Base-by-base conservation (phyloP, 2,888 invertebrate species). In the Hyalella azteca region DNA sequence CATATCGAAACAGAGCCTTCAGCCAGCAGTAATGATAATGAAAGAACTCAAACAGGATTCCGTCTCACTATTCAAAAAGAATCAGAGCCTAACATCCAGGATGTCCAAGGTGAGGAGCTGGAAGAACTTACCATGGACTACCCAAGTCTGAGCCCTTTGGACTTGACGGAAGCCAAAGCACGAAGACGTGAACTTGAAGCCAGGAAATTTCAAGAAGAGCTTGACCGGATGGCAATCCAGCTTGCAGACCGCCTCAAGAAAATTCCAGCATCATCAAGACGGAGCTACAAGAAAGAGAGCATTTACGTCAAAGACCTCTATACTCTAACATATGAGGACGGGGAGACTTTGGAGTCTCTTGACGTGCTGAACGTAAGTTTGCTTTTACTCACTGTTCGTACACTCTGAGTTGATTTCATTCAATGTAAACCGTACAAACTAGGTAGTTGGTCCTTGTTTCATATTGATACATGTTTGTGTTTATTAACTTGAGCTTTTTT, bases 241-340 rank as follows among this genome's bases (percentile, higher is more conserved):
- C 78, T 73, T n/a, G 39, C n/a, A 11, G 76, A 59, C 60, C 54
- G 54, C 41, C 32, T 73, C 60, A 76, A 79, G 22, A 41, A 15
- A 49, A 41, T 59, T 15, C 78, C 80, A 26, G 80, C 84, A 45
- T 45, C 79, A 9, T 82, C 86, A 78, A 86, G 92, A 88, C 91
- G 94, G 86, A 94, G 94, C 89, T 95, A 95, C 88, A 95, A 95
- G 89, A 94, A 95, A 89, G 95, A 95, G 87, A 93, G 94, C 73
- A 90, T 93, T 86, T 95, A 94, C 89, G 91, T 95, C 82, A 90
- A 92, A 87, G 94, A 95, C 90, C 91, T 95, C 84, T 95, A 95
- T 87, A 95, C 94, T 77, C 91, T 95, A 86, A 94, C 94, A 77
- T 95, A 94, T 87, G 93, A 93, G 88, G 93, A 93, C 87, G 92